Percentiles rank a stretch among this genome's conserved stretches.
Evolutionary conservation across 2,888 invertebrate genomes (phyloP).

Genomic region (Vanessa cardui): DNA sequence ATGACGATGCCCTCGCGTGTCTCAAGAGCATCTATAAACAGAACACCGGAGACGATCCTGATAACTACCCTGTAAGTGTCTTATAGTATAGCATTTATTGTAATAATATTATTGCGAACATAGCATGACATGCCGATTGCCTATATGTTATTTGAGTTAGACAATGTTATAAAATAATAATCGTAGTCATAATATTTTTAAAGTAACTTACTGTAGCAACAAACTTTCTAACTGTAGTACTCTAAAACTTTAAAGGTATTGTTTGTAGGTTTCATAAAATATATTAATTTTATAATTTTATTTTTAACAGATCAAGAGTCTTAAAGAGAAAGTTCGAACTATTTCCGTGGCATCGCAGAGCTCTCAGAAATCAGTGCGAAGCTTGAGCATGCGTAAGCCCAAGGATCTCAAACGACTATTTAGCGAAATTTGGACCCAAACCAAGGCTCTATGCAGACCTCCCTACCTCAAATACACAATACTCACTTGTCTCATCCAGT

Average conservation of each 20-base stretch:
- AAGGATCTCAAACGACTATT: slow-evolving; percentile 87
- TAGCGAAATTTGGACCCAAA: slow-evolving; percentile 88
- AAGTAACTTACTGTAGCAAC: too few species aligned
- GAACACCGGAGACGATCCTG: slow-evolving; percentile 87
- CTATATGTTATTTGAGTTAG: too few species aligned
- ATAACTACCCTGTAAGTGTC: slow-evolving; percentile 86
- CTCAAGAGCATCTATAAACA: slow-evolving; percentile 86
- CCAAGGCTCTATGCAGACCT: slow-evolving; percentile 87
- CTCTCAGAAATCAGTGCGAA: slow-evolving; percentile 86
- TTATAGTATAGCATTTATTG: too few species aligned
- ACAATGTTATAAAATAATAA: too few species aligned
- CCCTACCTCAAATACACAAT: slow-evolving; percentile 89
- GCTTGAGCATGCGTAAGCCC: slow-evolving; percentile 86
- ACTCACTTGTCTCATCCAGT: slow-evolving; percentile 91
- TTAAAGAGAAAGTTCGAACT: slow-evolving; percentile 86
- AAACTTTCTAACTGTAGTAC: too few species aligned
- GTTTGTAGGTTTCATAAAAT: too few species aligned
- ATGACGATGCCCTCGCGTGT: slow-evolving; percentile 87
- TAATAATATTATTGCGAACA: too few species aligned
- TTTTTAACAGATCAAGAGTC: slow-evolving; percentile 84
- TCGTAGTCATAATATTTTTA: too few species aligned
- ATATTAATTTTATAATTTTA: neutral
- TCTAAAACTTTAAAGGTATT: too few species aligned
- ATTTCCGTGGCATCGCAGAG: slow-evolving; percentile 85
- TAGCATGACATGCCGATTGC: too few species aligned